phyloP scores from a whole-genome alignment of 1,140 invertebrate genomes.

The Drosophila novamexicana region DNA sequence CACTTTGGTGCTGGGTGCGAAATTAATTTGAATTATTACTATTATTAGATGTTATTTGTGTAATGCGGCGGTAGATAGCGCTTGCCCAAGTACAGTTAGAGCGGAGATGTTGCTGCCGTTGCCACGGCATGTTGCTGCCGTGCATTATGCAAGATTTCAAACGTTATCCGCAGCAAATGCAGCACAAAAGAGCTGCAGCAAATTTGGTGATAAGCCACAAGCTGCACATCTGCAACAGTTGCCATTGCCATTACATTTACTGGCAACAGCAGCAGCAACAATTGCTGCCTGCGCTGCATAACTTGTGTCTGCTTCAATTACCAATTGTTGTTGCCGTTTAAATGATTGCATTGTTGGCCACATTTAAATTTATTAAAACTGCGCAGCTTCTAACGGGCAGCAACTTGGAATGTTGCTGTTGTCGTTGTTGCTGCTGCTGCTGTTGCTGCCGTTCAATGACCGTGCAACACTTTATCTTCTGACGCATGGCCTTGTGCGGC shows the following conservation, averaged over 20 bases:
- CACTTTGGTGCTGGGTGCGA: constrained; percentile 57
- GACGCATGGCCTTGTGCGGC: constrained; percentile 44
- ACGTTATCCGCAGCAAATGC: constrained; percentile 32
- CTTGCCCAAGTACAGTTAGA: constrained; percentile 51
- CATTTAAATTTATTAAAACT: constrained; percentile 83
- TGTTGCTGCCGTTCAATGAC: constrained; percentile 65
- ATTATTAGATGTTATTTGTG: constrained; percentile 73
- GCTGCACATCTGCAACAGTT: constrained; percentile 42
- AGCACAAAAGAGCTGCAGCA: constrained; percentile 27
- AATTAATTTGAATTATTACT: constrained; percentile 82
- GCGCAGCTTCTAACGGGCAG: constrained; percentile 66
- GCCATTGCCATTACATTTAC: not conserved
- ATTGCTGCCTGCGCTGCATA: constrained; percentile 11
- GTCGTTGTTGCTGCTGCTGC: not conserved
- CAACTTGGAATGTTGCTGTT: constrained; percentile 58
- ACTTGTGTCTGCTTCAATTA: constrained; percentile 63
- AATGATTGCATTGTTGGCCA: constrained; percentile 67
- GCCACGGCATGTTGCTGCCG: constrained; percentile 33
- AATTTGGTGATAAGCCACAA: constrained; percentile 68
- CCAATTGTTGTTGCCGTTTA: constrained; percentile 73
- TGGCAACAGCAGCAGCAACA: not conserved
- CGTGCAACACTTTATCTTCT: constrained; percentile 41
- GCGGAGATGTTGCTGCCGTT: constrained; percentile 17
- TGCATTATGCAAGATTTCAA: constrained; percentile 61
- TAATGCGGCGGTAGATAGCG: constrained; percentile 49